Evolutionary conservation across 2,888 invertebrate genomes (phyloP), one percentile per base, ranked within the genome.

Genomic region (Scaptomyza reducta): DNA sequence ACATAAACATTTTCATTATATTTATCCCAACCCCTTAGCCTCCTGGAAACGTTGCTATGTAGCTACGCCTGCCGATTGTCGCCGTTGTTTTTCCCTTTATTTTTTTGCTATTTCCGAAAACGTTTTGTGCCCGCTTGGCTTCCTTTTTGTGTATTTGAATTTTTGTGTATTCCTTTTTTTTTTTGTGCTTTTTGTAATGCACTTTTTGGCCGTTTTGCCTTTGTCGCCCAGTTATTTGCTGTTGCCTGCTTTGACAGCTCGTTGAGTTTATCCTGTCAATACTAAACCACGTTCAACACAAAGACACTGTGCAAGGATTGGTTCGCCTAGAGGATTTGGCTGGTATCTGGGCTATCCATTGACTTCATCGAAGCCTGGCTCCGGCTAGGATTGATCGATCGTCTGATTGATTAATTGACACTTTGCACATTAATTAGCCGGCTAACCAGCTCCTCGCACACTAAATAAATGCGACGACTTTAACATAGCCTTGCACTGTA

Each of bases 361-460:
- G 78, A 70, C 71, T 61, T 55, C 44, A 44, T 40, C 63, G 56
- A 27, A 55, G 72, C 67, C 67, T 51, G 47, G 49, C 47, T 50
- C 10, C 10, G 40, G 79, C 69, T 70, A 69, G 79, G 84, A 89
- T 89, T 90, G 88, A 89, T 89, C 88, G 82, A 86, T 82, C 62
- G 80, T 60, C 79, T 86, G 88, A 90, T 89, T 90, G 89, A 89
- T 89, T 85, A 86, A 89, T 89, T 89, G 90, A 89, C 86, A 90
- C 86, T 84, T 84, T 81, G 72, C 80, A 79, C 84, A 89, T 89
- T 90, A 90, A 87, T 87, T 89, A 90, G 81, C 64, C 61, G 61
- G 54, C 53, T 44, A 59, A 56, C n/a, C n/a, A n/a, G n/a, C n/a
- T n/a, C n/a, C n/a, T n/a, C n/a, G n/a, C n/a, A n/a, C n/a, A n/a